These are phyloP conservation scores for Eupeodes latifasciatus DNA, from an alignment of 2,888 invertebrate genomes.

Conservation along the genomic window DNA sequence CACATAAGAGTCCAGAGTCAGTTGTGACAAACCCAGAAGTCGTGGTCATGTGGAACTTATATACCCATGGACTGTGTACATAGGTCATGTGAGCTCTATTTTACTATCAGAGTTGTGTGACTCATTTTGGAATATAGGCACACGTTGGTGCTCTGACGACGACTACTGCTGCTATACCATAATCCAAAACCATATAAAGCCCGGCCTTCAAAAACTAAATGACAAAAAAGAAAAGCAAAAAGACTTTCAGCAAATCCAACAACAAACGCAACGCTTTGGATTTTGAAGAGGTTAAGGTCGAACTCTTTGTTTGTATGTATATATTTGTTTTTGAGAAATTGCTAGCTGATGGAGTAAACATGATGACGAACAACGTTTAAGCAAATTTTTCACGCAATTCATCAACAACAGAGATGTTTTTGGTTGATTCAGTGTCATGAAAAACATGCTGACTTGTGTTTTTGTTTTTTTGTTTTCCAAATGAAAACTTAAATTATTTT, in stretches of 20 bases:
- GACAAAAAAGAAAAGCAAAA: neutral
- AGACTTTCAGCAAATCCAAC: neutral
- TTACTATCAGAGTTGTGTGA: slow-evolving; percentile 22
- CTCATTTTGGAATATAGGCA: slow-evolving; percentile 1
- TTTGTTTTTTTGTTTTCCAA: neutral
- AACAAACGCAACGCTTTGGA: neutral
- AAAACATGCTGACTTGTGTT: neutral
- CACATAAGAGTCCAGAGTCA: neutral
- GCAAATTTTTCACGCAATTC: neutral
- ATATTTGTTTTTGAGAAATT: slow-evolving; percentile 29
- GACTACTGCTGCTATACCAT: neutral
- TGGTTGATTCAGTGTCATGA: neutral
- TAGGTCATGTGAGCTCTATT: neutral
- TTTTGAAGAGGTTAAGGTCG: slow-evolving; percentile 38
- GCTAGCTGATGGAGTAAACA: neutral
- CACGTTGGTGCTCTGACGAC: slow-evolving; percentile 1
- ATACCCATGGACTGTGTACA: too few species aligned
- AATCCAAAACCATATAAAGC: slow-evolving; percentile 32
- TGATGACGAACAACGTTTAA: neutral
- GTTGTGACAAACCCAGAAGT: slow-evolving; percentile 27
- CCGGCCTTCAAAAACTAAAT: slow-evolving; percentile 6
- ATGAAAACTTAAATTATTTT: neutral
- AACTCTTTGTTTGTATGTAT: slow-evolving; percentile 12
- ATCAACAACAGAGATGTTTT: neutral
- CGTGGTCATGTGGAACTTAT: slow-evolving; percentile 10